Evolutionary conservation across 2,888 invertebrate species (phyloP).

Genomic region (Ophion ventricosus): DNA sequence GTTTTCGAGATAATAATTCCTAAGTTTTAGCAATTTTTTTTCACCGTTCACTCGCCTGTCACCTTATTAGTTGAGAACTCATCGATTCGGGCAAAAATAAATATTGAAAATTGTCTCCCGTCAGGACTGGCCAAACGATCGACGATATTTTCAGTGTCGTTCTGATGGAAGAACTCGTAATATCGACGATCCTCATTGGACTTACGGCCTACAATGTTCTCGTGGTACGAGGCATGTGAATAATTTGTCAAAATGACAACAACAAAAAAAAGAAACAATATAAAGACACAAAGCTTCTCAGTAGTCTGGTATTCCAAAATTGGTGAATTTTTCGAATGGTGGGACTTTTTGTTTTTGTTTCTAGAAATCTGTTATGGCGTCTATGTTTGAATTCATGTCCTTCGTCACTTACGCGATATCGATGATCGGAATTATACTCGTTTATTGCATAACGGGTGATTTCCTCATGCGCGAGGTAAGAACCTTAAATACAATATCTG

Average conservation of each 20-base stretch:
- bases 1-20: no score
- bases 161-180: conserved; percentile 22
- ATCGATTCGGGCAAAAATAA: neutral
- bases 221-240: conserved; percentile 16
- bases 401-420: neutral
- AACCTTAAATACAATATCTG: neutral
- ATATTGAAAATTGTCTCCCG: neutral
- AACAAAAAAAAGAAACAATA: no score
- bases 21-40: no score
- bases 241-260: no score
- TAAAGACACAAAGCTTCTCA: no score
- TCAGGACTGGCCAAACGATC: conserved; percentile 20
- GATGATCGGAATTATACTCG: neutral
- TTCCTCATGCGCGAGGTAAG: no score
- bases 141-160: conserved; percentile 9
- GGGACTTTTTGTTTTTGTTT: neutral
- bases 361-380: conserved; percentile 21
- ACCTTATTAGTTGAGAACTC: neutral
- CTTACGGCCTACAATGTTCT: conserved; percentile 20
- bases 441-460: conserved; percentile 29
- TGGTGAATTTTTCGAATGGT: no score
- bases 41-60: no score
- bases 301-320: no score
- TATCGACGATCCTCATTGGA: conserved; percentile 25
- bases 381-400: conserved; percentile 4